These are phyloP conservation scores for Epicauta chinensis DNA, from an alignment of 1,140 invertebrate genomes.

Conservation along the genomic window DNA sequence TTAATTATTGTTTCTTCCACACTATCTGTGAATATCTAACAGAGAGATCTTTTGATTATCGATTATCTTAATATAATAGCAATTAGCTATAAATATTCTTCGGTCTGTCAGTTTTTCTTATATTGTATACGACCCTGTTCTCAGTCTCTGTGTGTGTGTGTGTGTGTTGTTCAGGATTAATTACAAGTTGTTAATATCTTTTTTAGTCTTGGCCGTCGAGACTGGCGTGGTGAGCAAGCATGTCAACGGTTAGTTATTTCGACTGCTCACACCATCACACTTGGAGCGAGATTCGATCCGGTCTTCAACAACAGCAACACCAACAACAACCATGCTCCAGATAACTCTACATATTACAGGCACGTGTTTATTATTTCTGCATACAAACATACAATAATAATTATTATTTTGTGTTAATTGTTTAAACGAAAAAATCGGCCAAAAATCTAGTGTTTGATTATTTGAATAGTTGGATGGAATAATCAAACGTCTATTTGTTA, in stretches of 20 bases:
- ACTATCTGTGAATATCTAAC: too few relatives aligned
- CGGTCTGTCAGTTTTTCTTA: too few relatives aligned
- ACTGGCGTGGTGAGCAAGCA: constrained; percentile 1
- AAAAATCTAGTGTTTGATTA: neutral
- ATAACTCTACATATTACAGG: neutral
- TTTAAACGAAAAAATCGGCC: neutral
- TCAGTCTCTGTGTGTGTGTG: too few relatives aligned
- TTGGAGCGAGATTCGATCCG: constrained; percentile 1
- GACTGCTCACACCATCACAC: constrained; percentile 9
- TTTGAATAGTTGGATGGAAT: constrained; percentile 2
- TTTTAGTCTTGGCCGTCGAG: constrained; percentile 1
- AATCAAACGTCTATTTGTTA: constrained; percentile 15
- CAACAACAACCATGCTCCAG: too few relatives aligned
- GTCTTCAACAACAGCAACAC: too few relatives aligned
- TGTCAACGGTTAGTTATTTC: constrained; percentile 15
- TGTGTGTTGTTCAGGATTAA: constrained; percentile 3
- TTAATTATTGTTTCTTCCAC: too few relatives aligned
- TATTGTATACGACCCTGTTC: too few relatives aligned
- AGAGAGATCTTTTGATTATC: too few relatives aligned
- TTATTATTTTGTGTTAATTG: neutral
- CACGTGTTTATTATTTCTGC: constrained; percentile 2
- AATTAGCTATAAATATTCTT: too few relatives aligned
- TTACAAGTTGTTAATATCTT: constrained; percentile 14
- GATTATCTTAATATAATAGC: too few relatives aligned
- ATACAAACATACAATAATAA: neutral